Evolutionary conservation across 2,113 vertebrate genomes (phyloP), one percentile per base, ranked within the genome.

Genomic region (Dicaeum eximium): DNA sequence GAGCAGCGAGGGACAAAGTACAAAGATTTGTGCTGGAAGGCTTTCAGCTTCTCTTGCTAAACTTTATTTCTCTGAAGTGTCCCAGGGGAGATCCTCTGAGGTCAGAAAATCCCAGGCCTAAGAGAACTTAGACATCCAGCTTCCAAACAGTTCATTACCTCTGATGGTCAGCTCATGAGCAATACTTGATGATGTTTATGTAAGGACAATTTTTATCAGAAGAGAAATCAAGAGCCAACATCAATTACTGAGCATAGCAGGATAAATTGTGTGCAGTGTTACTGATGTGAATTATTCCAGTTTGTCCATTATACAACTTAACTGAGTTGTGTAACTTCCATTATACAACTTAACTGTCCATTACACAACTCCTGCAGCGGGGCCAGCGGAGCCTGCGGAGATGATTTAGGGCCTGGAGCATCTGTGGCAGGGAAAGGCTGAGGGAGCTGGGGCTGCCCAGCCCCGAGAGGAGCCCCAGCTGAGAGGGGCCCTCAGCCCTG

Each of bases 381-480:
- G 38, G 27, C 31, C 56, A 61, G 67, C 0, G 0, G 38, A 72
- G 38, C 33, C 11, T 45, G 37, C 0, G 0, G 57, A 33, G 67
- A 54, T 45, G 57, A 45, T 62, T 83, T 6, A 31, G 47, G 56
- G 66, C 13, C 80, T 44, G 66, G 56, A 51, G 45, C 80, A 82
- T 45, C 48, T 37, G 19, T 37, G 77, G 1, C 25, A 30, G 15
- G 50, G 61, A 54, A 66, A 80, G 61, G 61, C 61, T 66, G 50
- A 74, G 72, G 72, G 54, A 45, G 71, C 54, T 57, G 47, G 47
- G 47, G 35, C 67, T 70, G 67, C 31, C 4, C 72, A 60, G 72
- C 44, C 72, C 60, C 0, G 9, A 74, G 72, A 60, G 72, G 44
- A 75, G 72, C 38, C 75, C 60, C 60, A 65, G 73, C 45, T 77